Conservation (phyloP, 2,113 vertebrate species). For the Nanorana parkeri region DNA sequence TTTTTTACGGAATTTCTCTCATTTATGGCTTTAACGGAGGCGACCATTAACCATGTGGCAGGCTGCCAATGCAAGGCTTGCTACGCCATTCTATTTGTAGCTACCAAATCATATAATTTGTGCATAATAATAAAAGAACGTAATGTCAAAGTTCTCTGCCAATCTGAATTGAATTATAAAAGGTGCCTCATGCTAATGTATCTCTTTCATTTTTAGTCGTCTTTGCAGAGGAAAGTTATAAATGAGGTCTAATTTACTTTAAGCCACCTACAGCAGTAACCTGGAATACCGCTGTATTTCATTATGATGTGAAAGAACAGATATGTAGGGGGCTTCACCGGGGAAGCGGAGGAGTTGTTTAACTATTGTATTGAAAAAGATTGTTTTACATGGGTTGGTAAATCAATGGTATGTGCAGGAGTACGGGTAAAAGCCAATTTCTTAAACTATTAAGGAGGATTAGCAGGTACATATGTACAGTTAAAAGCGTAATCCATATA, state of each 20-base stretch:
- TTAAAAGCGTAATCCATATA: background rate
- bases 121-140: conserved; percentile 45
- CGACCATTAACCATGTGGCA: conserved; percentile 46
- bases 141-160: conserved; percentile 47
- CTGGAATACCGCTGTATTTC: conserved; percentile 27
- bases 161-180: conserved; percentile 52
- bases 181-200: conserved; percentile 45
- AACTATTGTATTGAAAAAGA: conserved; percentile 41
- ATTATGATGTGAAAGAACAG: conserved; percentile 27
- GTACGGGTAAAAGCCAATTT: conserved; percentile 21
- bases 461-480: conserved; percentile 25
- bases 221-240: conserved; percentile 43
- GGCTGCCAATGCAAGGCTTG: conserved; percentile 36
- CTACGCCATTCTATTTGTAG: conserved; percentile 33
- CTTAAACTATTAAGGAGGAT: conserved; percentile 5
- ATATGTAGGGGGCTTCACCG: conserved; percentile 14
- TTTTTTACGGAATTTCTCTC: conserved; percentile 35
- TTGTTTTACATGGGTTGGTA: conserved; percentile 8
- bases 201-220: conserved; percentile 46
- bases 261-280: conserved; percentile 42
- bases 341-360: conserved; percentile 23
- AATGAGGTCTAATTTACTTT: conserved; percentile 51
- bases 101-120: conserved; percentile 51
- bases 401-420: background rate
- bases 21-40: conserved; percentile 13